Conservation (phyloP, 2,113 vertebrate species). For the Callipepla californica region DNA sequence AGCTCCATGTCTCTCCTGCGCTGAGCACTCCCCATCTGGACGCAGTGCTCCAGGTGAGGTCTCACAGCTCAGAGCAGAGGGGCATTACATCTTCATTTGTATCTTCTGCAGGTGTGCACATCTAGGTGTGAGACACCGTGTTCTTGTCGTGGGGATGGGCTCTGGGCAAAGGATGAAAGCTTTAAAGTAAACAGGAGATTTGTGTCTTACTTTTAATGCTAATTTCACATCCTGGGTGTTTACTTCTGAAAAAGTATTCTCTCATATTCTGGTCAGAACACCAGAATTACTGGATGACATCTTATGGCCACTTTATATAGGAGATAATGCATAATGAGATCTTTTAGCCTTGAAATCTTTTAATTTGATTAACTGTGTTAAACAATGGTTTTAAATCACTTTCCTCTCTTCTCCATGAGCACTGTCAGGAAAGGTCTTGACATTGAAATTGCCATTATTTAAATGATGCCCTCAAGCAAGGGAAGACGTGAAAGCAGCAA, state of each 20-base stretch:
- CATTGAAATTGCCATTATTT: conserved; percentile 88
- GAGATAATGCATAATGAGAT: not conserved
- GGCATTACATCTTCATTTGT: not conserved
- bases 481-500: conserved; percentile 85
- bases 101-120: not conserved
- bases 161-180: not conserved
- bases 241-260: not conserved
- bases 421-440: conserved; percentile 87
- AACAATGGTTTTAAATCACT: conserved; percentile 29
- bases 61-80: too few species aligned
- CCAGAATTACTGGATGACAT: not conserved
- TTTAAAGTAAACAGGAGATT: not conserved
- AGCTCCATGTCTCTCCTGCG: too few species aligned
- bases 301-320: not conserved
- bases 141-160: not conserved
- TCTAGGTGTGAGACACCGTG: not conserved
- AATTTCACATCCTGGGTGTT: not conserved
- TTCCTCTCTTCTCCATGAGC: conserved; percentile 75
- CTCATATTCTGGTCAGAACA: not conserved
- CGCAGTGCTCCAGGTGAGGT: too few species aligned
- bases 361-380: conserved; percentile 21
- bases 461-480: conserved; percentile 87
- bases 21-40: too few species aligned
- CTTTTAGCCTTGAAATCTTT: not conserved
- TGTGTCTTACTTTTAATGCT: not conserved